Percentiles rank a stretch among this genome's conserved stretches.
These are phyloP conservation scores for Philereme vetulata DNA, from an alignment of 2,888 invertebrate species.

Conservation along the genomic window DNA sequence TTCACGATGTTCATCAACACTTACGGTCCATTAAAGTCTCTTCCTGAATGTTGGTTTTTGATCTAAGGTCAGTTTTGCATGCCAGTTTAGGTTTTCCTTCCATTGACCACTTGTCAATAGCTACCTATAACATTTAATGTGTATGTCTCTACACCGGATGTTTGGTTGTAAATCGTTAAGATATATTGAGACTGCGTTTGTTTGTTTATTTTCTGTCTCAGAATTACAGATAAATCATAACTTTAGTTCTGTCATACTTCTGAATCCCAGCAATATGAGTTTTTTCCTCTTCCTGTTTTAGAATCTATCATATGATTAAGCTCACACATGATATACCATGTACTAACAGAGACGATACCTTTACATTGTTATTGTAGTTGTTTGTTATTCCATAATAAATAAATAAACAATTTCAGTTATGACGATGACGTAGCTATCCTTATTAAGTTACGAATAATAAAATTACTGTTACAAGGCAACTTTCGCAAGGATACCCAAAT, in stretches of 20 bases:
- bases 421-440: not conserved
- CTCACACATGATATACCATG: too few species aligned
- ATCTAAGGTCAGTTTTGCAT: constrained; percentile 3
- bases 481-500: constrained; percentile 43
- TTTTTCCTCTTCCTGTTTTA: too few species aligned
- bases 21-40: constrained; percentile 12
- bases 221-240: not conserved
- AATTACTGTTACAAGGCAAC: constrained; percentile 33
- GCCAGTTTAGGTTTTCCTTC: constrained; percentile 7
- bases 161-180: constrained; percentile 10
- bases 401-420: not conserved
- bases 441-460: not conserved
- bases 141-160: constrained; percentile 14
- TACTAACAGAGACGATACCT: too few species aligned
- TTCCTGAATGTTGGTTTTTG: constrained; percentile 34
- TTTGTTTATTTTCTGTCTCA: constrained; percentile 8
- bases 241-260: too few species aligned
- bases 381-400: too few species aligned
- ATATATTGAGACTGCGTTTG: constrained; percentile 9
- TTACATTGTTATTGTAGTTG: too few species aligned
- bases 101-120: constrained; percentile 13
- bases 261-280: not conserved
- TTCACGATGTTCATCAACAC: not conserved
- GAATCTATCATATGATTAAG: not conserved
- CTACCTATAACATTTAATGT: constrained; percentile 1